These are phyloP conservation scores for Melinopterus prodromus DNA, from an alignment of 2,888 invertebrate species.

Conservation along the genomic window DNA sequence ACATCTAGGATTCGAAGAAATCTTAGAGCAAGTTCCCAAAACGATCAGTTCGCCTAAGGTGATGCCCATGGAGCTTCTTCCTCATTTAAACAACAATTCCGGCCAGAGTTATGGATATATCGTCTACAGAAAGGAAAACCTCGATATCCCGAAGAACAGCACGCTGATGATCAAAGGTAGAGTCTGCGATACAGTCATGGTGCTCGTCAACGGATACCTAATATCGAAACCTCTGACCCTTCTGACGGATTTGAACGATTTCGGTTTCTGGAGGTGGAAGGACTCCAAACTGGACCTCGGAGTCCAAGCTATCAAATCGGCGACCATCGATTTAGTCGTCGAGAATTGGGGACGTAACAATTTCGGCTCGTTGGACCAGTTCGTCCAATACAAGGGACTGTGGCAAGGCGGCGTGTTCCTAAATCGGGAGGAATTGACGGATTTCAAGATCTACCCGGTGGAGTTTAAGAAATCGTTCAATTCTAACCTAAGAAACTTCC, in stretches of 20 bases:
- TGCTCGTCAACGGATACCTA: constrained; percentile 60
- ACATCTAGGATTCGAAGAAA: constrained; percentile 35
- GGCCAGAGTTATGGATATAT: constrained; percentile 67
- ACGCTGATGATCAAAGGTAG: constrained; percentile 57
- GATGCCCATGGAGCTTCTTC: constrained; percentile 50
- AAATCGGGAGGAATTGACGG: constrained; percentile 55
- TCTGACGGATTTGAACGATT: constrained; percentile 52
- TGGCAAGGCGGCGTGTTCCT: constrained; percentile 60
- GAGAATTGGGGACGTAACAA: constrained; percentile 89
- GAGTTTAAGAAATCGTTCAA: constrained; percentile 64
- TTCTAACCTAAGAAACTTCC: constrained; percentile 53
- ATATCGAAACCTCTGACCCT: constrained; percentile 55
- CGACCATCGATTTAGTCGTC: constrained; percentile 59
- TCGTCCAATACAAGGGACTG: constrained; percentile 57
- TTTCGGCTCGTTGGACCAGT: constrained; percentile 59
- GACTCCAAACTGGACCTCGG: constrained; percentile 50
- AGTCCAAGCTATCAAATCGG: constrained; percentile 42
- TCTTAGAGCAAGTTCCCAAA: constrained; percentile 57
- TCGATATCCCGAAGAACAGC: constrained; percentile 50
- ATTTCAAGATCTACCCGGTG: constrained; percentile 63
- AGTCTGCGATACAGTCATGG: constrained; percentile 63
- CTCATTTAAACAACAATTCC: constrained; percentile 68
- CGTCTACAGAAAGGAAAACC: constrained; percentile 61
- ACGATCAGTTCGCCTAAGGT: constrained; percentile 59
- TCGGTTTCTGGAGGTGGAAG: constrained; percentile 56